Conservation (phyloP, 2,888 invertebrate genomes). For the Thecocarcelia acutangulata region DNA sequence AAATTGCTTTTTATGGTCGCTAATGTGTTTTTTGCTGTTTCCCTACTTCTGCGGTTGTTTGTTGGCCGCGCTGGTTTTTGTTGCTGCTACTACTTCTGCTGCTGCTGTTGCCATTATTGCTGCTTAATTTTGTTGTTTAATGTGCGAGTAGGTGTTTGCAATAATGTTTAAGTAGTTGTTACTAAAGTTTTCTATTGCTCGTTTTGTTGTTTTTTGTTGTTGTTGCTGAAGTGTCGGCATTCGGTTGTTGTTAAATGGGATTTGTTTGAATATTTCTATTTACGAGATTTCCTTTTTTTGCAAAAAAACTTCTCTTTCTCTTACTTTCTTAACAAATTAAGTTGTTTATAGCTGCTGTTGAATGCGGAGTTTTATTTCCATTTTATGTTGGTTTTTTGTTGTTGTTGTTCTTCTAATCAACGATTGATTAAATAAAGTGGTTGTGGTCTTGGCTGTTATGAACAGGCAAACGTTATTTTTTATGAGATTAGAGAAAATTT, state of each 20-base stretch:
- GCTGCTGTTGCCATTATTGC: conserved; percentile 1
- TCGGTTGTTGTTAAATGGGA: conserved; percentile 46
- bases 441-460: background rate
- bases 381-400: background rate
- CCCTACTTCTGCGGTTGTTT: conserved; percentile 35
- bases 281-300: conserved; percentile 24
- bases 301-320: background rate
- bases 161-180: conserved; percentile 61
- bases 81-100: background rate
- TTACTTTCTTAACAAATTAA: background rate
- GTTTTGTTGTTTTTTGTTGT: conserved; percentile 2
- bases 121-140: conserved; percentile 24
- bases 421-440: background rate
- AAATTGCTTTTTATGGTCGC: conserved; percentile 66
- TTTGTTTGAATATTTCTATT: conserved; percentile 27
- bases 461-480: too few species aligned
- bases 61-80: background rate
- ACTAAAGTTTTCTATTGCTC: conserved; percentile 53
- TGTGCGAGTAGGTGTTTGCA: conserved; percentile 58
- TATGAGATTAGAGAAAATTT: too few species aligned
- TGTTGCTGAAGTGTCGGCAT: conserved; percentile 44
- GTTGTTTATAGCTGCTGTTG: conserved; percentile 1
- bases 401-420: too few species aligned
- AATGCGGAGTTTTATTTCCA: background rate
- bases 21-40: conserved; percentile 55